Base-by-base conservation (phyloP, 1,140 invertebrate genomes). In the Scaptomyza hsui region DNA sequence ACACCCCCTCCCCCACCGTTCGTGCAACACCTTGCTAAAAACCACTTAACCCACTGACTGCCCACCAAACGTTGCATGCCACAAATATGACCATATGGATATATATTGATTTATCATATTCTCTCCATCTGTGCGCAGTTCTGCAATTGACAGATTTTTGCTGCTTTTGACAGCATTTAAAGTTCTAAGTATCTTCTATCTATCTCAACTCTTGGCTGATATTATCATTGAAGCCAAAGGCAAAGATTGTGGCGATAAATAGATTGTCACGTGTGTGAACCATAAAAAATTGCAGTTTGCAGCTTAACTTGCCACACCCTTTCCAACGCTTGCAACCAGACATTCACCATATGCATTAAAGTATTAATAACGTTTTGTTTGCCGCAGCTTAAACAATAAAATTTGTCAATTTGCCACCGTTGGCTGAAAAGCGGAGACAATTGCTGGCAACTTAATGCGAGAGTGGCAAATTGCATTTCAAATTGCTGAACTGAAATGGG, bases 331-430 rank as follows among this genome's bases (percentile, higher is more conserved):
- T n/a, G n/a, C n/a, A n/a, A n/a, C n/a, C n/a, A n/a, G n/a, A 21
- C 72, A 56, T 52, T 75, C 47, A 39, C 29, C 35, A 26, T 39
- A 55, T 18, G 72, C 76, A 80, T 72, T 62, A 67, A 62, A 52
- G 73, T 74, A 81, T 85, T 85, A 81, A 80, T 80, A 85, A 71
- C 69, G 49, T 61, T 82, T 62, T 73, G 64, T 70, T 53, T 72
- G 68, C 24, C 77, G 64, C 61, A 52, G 63, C 57, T 72, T 81
- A 79, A 85, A 81, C 82, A 85, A 85, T 85, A 71, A 86, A 81
- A 85, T 85, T 85, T 85, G 80, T 85, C 80, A 85, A 81, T 74
- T 85, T 85, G 81, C 80, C 80, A 85, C 80, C 53, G 82, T 41
- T 53, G 24, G 24, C 49, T 56, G 35, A 19, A n/a, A n/a, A 47